Base-by-base conservation (phyloP, 2,888 invertebrate genomes). In the Agrotis segetum region DNA sequence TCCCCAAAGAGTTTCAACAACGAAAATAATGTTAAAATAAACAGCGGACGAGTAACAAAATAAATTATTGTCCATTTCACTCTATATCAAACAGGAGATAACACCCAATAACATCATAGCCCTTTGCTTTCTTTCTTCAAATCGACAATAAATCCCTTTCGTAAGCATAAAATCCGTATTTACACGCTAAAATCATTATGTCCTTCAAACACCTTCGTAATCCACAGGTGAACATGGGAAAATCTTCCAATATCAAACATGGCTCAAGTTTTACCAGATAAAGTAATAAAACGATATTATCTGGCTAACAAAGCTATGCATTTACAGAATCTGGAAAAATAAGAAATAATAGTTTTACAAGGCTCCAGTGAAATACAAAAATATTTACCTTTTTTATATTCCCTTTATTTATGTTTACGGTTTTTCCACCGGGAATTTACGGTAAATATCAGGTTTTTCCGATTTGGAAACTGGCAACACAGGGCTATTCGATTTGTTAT, bases 401-500 rank as follows among this genome's bases (percentile, higher is more conserved):
- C 6, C 13, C 17, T 9, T 2, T 19, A 7, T 4, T 3, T 29
- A 11, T 7, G 0, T 21, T 67, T 64, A 64, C 62, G 65, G 68
- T 67, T 69, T 78, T 65, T 64, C 13, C 29, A 49, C 24, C 14
- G 19, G 9, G 3, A 46, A 56, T 17, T 59, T n/a, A 6, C 64
- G 60, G 62, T 73, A 71, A 55, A 60, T 47, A 11, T 47, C n/a
- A 61, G 40, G 14, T 67, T 71, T 70, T 71, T 62, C 29, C 17
- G 14, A 40, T 58, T 70, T 60, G 16, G 7, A 49, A 7, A 64
- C 49, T 77, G 78, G 83, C 77, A 85, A 85, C 79, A 79, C 67
- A 56, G 81, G 63, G 67, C 9, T 13, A 59, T 74, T 74, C 60
- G 46, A 72, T 86, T 85, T 86, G 75, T 88, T 74, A 88, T 90